Base-by-base conservation (phyloP, 2,888 invertebrate species). In the Pemphredon lugubris region DNA sequence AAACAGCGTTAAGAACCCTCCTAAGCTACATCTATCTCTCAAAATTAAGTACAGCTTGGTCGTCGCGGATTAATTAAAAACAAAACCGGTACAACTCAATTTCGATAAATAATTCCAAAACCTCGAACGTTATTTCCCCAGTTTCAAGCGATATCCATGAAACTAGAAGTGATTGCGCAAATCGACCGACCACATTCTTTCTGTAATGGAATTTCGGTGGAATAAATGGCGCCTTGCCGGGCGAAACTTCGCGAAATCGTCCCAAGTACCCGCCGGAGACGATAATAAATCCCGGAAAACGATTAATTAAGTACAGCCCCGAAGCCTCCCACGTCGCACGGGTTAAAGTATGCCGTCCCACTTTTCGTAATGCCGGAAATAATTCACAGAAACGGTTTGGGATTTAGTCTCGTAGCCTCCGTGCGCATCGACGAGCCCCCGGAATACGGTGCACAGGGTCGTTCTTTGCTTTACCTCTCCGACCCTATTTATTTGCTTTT, bases 291-390 rank as follows among this genome's bases (percentile, higher is more conserved):
- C 72, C 47, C 45, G 39, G 53, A 26, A 54, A 47, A 59, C 75
- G 78, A 75, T 78, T 77, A 77, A 77, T 77, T 77, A 77, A 78
- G 73, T 68, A 61, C 67, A 50, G 53, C 21, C n/a, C 72, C 65
- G 78, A 69, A 59, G 70, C 68, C 63, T 67, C 60, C 70, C 69
- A 58, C 63, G 73, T 55, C 64, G 66, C 51, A 61, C 40, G 37
- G 54, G 51, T 80, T 81, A 81, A 81, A 80, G 73, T 75, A 68
- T 70, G 64, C 81, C 78, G 81, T 74, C 55, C 80, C 69, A 81
- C 80, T 80, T 80, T 80, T 80, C 75, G 72, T 81, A 80, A 80
- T 80, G 80, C 64, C 69, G 69, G 74, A 44, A 72, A 80, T 80
- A 80, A 80, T 80, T 81, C 80, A 81, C 69, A 59, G 69, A 44